Conservation (phyloP, 2,113 vertebrate genomes). For the Sminthopsis crassicaudata region DNA sequence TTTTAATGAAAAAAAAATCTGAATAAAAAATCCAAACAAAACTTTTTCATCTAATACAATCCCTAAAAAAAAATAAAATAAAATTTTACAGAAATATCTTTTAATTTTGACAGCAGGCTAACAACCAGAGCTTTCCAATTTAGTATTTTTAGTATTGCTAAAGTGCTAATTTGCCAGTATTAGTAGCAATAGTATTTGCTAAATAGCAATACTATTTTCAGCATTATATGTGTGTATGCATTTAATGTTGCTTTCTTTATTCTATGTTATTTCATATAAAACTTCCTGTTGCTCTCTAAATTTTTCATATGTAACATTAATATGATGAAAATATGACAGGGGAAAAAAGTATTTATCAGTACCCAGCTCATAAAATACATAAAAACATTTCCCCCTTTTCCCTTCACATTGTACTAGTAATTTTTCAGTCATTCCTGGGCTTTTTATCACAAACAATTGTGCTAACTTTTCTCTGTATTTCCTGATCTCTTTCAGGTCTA, state of each 20-base stretch:
- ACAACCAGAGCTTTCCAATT: neutral
- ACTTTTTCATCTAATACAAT: neutral
- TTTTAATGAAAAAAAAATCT: neutral
- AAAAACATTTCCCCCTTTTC: neutral
- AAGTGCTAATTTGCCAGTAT: too few relatives aligned
- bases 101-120: neutral
- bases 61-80: neutral
- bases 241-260: neutral
- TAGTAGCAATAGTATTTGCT: too few relatives aligned
- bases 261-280: neutral
- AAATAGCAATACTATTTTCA: too few relatives aligned
- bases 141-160: too few relatives aligned
- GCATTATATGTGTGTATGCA: too few relatives aligned
- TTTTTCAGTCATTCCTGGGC: neutral
- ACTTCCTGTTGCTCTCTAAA: neutral
- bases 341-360: neutral
- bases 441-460: neutral
- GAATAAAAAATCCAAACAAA: neutral
- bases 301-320: neutral
- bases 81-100: neutral
- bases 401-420: neutral
- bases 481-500: neutral
- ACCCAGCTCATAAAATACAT: neutral
- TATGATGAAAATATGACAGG: neutral
- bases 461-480: neutral